Evolutionary conservation across 2,797 vertebrate genomes (phyloP).

Genomic region (Monodelphis domestica): DNA sequence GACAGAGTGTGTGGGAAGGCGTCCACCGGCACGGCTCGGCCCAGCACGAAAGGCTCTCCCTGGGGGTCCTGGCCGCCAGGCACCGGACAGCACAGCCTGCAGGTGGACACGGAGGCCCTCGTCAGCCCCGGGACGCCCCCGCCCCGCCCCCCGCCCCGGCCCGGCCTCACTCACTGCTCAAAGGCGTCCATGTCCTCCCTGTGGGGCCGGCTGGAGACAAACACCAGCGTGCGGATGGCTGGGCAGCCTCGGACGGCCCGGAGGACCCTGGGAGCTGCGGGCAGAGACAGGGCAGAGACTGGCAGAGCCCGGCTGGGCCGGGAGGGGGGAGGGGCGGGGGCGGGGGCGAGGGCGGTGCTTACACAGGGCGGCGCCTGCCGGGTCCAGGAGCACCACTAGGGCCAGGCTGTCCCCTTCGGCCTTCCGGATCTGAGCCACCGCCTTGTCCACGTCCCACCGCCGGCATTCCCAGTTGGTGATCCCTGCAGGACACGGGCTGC

Average conservation of each 20-base stretch:
- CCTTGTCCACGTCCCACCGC: slow-evolving; percentile 86
- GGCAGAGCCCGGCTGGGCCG: background rate
- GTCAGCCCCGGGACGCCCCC: background rate
- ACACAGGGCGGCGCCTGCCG: slow-evolving; percentile 87
- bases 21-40: slow-evolving; percentile 89
- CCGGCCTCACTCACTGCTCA: slow-evolving; percentile 79
- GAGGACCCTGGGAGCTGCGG: slow-evolving; percentile 86
- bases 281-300: background rate
- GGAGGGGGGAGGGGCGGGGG: background rate
- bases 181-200: slow-evolving; percentile 92
- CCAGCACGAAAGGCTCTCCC: slow-evolving; percentile 86
- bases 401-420: slow-evolving; percentile 73
- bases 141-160: background rate
- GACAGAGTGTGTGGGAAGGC: slow-evolving; percentile 91
- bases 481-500: slow-evolving; percentile 55
- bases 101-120: slow-evolving; percentile 35
- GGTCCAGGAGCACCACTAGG: slow-evolving; percentile 90
- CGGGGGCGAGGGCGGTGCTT: slow-evolving; percentile 55
- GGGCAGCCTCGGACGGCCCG: slow-evolving; percentile 87
- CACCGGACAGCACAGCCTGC: slow-evolving; percentile 89
- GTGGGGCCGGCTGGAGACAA: slow-evolving; percentile 91
- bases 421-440: slow-evolving; percentile 84
- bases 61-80: slow-evolving; percentile 87
- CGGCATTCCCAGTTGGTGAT: slow-evolving; percentile 90
- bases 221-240: slow-evolving; percentile 86